Base-by-base conservation (phyloP, 2,888 invertebrate species). In the Polyommatus iphigenia region DNA sequence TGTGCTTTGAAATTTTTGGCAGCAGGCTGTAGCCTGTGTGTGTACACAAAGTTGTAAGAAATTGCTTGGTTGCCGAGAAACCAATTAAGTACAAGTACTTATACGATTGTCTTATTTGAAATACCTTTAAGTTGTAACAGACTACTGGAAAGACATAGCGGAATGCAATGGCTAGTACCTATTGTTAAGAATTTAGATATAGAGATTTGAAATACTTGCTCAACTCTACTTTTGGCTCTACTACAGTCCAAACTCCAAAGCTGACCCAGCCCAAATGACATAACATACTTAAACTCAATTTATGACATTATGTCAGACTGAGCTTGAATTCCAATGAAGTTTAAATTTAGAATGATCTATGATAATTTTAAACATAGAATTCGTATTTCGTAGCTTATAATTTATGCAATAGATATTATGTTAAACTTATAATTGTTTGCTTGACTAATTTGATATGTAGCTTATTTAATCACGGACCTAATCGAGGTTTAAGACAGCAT, bases 251-350 rank as follows among this genome's bases (percentile, higher is more conserved):
- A 62, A 62, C 8, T 62, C 62, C 18, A 67, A 67, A 67, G 67
- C 29, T 67, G 24, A 29, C 29, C 29, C 13, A 67, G 29, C 67
- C 67, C 29, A 73, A 20, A 29, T 75, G 50, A 50, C 54, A 50
- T 75, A 75, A 75, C 29, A 50, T 18, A 75, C 50, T 54, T 75
- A 75, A 75, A 54, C 75, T 54, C 46, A 54, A 75, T 75, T 50
- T 50, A 75, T 54, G 54, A 18, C 67, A 32, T 67, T 67, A 20
- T 62, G 67, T 67, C 18, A 67, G 67, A 62, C 3, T 20, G 24
- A 62, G 62, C 62, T 24, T 67, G 67, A 67, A 67, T 67, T 67
- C 67, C 67, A 67, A 67, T 32, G 29, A 67, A 67, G 67, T 67
- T 67, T 29, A 67, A 67, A 67, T 32, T 67, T 67, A 32, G 67